Percentiles rank a stretch among this genome's conserved stretches.
phyloP scores from a whole-genome alignment of 2,113 vertebrate genomes.

The Crocuta crocuta region DNA sequence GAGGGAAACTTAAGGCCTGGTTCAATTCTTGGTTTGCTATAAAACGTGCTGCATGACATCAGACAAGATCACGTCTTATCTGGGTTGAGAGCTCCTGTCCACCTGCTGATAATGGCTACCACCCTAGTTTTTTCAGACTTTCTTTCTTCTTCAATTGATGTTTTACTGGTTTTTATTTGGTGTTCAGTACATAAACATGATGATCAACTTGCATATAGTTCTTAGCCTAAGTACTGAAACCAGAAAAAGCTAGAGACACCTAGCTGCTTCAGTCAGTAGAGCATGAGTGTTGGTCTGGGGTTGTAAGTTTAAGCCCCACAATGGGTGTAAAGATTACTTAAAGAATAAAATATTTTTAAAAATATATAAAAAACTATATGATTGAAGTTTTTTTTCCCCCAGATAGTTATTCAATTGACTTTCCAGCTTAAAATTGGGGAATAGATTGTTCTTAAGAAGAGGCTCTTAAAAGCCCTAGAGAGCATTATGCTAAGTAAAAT shows the following conservation, averaged over 20 bases:
- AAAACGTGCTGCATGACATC: background rate
- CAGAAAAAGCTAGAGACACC: background rate
- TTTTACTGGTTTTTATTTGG: background rate
- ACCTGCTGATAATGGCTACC: background rate
- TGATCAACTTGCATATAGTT: background rate
- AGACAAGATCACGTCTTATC: background rate
- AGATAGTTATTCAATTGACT: background rate
- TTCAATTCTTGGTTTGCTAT: background rate
- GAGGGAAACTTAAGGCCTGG: background rate
- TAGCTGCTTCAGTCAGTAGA: background rate
- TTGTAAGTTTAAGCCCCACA: background rate
- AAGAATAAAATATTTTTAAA: background rate
- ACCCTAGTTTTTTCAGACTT: background rate
- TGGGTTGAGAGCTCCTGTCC: background rate
- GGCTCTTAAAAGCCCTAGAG: background rate
- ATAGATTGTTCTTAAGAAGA: background rate
- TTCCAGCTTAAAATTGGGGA: background rate
- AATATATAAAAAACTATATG: background rate
- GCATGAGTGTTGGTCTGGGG: background rate
- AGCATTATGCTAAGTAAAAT: background rate
- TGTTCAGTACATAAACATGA: background rate
- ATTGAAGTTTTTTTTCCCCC: background rate
- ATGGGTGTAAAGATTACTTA: background rate
- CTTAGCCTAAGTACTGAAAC: background rate
- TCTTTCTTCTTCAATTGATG: background rate